Conservation (phyloP, 2,113 vertebrate species). For the Cephalopholis sonnerati region DNA sequence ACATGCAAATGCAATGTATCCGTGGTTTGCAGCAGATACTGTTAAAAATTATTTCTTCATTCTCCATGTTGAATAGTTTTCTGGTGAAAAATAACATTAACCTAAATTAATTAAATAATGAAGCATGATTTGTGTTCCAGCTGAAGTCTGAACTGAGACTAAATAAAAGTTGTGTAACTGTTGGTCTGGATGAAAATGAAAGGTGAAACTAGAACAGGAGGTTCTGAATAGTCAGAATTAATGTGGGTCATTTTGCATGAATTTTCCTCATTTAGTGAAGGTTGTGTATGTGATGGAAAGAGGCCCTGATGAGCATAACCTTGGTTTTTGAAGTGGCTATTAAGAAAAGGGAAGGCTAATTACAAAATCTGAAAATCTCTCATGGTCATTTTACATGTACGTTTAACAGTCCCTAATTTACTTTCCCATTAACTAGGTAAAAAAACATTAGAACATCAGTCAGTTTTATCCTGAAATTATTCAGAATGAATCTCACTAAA, state of each 20-base stretch:
- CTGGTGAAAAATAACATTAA: not conserved
- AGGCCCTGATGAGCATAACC: not conserved
- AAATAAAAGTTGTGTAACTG: not conserved
- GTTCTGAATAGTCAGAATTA: not conserved
- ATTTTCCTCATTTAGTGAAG: not conserved
- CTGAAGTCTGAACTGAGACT: too few relatives aligned
- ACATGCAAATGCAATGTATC: too few relatives aligned
- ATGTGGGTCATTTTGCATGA: not conserved
- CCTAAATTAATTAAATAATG: not conserved
- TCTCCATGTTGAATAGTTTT: not conserved
- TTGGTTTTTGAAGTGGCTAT: too few relatives aligned
- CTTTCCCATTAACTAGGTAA: not conserved
- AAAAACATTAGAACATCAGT: not conserved
- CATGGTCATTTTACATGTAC: not conserved
- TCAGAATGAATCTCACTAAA: too few relatives aligned
- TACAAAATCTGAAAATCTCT: not conserved
- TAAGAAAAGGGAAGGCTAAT: not conserved
- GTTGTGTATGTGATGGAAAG: not conserved
- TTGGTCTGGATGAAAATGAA: not conserved
- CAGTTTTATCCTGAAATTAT: not conserved
- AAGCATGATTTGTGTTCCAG: not conserved
- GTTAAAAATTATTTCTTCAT: too few relatives aligned
- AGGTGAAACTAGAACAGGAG: not conserved
- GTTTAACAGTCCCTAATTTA: too few relatives aligned
- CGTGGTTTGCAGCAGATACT: too few relatives aligned